Evolutionary conservation across 2,113 vertebrate genomes (phyloP), one percentile per base, ranked within the genome.

Genomic region (Stictonetta naevosa): DNA sequence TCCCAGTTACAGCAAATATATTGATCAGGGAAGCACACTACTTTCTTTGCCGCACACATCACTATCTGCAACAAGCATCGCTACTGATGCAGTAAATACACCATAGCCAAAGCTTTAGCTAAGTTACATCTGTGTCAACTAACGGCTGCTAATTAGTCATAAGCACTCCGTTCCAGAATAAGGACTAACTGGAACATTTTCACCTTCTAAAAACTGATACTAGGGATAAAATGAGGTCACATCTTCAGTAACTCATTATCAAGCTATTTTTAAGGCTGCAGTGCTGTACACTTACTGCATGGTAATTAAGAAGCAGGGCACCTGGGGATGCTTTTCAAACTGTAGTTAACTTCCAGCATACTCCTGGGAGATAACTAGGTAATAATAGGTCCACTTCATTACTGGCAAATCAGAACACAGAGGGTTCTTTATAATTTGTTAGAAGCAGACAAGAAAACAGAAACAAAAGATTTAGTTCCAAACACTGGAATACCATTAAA

Each of bases 251-350:
- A 69, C 25, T 95, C 76, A 62, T 66, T 66, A 44, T 72, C 75
- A 79, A 78, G 73, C 77, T 86, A 84, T 73, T 91, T 93, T 60
- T 84, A 82, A 88, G 58, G 33, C 44, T 94, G 33, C n/a, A 56
- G 66, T 62, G 68, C 77, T 84, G 42, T 58, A 58, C 52, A 48
- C 22, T 69, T 84, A 69, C 34, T 58, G 21, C 10, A 31, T 20
- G 13, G 55, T 88, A 95, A 97, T 93, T 94, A 96, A 96, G 46
- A 94, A 72, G 10, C 66, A 53, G 62, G 72, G 53, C 58, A 73
- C 82, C 38, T 64, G 59, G 12, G 48, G 14, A 22, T 69, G 50
- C 72, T 86, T 76, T 89, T 72, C 69, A 79, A 84, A 78, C 29
- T 78, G 53, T 86, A 88, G 21, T 93, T 94, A 95, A 82, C 22